Base-by-base conservation (phyloP, 2,113 vertebrate species). In the Neodontobutis hainanensis region DNA sequence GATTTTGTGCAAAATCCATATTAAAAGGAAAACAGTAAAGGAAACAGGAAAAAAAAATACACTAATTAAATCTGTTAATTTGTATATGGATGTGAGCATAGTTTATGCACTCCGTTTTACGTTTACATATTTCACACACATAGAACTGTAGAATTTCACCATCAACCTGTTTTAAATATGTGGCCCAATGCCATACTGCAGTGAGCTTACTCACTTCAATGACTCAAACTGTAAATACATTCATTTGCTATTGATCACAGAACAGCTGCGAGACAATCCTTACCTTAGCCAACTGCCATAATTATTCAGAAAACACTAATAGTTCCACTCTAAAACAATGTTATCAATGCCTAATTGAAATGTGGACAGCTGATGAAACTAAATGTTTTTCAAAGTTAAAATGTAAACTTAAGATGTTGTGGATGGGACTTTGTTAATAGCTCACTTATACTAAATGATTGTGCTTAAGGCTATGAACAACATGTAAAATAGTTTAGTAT, bases 171-270 rank as follows among this genome's bases (percentile, higher is more conserved):
- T 55, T 43, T 65, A 67, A 59, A 76, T 50, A 3, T 70, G n/a
- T 62, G 45, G 36, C 80, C 71, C 2, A 43, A 35, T 44, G 60
- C 75, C 53, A 38, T 8, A 36, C 52, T 73, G 27, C 9, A 48
- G 45, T 65, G 49, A 63, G 48, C 70, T 53, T 46, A 49, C 47
- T 50, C 68, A 53, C 70, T 53, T 78, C 73, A 73, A 12, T 74
- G 47, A 75, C 51, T 63, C 68, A 69, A 69, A 74, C 45, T 69
- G 57, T 76, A 60, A 68, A 75, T 55, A 73, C 47, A 64, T 57
- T 75, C 10, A 61, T 67, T n/a, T n/a, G n/a, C n/a, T n/a, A n/a
- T 75, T 56, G 65, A 49, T 45, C 62, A 45, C 58, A 51, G 19
- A 69, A 55, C 65, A 68, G 75, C 19, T 61, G 50, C 55, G 57